Evolutionary conservation across 2,797 vertebrate genomes (phyloP).

Genomic region (Thaleichthys pacificus): DNA sequence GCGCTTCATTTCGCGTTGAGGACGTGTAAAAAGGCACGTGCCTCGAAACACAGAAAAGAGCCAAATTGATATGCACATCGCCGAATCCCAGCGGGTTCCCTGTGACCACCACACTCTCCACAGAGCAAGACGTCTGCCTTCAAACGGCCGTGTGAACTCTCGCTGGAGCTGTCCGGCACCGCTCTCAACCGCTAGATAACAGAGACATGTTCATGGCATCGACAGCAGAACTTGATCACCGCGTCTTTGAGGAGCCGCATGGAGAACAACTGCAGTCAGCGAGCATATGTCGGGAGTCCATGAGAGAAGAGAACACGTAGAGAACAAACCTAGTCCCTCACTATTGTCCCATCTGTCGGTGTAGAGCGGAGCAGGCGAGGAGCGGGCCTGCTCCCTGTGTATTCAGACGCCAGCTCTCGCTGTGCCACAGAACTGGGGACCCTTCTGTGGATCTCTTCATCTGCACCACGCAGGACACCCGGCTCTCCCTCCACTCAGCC

Average conservation of each 20-base stretch:
- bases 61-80: neutral
- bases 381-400: conserved; percentile 50
- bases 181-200: conserved; percentile 24
- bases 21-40: conserved; percentile 22
- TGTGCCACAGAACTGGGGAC: conserved; percentile 57
- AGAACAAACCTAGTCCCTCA: conserved; percentile 59
- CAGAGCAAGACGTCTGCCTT: conserved; percentile 12
- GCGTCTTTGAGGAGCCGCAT: conserved; percentile 43
- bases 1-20: conserved; percentile 29
- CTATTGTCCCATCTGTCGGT: conserved; percentile 73
- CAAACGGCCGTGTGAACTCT: conserved; percentile 20
- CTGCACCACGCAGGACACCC: conserved; percentile 47
- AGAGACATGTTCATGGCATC: conserved; percentile 41
- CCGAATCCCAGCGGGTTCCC: neutral
- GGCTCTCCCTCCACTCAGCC: conserved; percentile 30
- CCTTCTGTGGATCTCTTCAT: conserved; percentile 48
- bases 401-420: conserved; percentile 58
- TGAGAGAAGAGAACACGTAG: conserved; percentile 58
- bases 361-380: conserved; percentile 60
- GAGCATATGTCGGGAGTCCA: conserved; percentile 66
- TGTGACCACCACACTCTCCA: too few species aligned
- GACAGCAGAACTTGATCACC: conserved; percentile 39
- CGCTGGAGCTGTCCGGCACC: conserved; percentile 29
- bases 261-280: conserved; percentile 50
- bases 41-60: conserved; percentile 23